phyloP scores from a whole-genome alignment of 2,113 vertebrate genomes.

The Pterophyllum scalare region DNA sequence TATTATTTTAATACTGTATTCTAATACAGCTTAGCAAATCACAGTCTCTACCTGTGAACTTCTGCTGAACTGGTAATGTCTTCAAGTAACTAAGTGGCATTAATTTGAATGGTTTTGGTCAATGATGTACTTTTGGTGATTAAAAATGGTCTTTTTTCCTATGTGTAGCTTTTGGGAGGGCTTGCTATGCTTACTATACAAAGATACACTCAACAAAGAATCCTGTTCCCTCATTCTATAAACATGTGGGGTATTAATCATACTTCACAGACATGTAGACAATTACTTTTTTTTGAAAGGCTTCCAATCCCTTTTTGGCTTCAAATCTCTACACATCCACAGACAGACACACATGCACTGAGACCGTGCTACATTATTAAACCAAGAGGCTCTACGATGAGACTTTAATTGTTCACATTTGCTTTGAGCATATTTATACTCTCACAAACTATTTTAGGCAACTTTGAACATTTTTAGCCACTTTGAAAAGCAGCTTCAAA shows the following conservation, averaged over 20 bases:
- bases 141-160: background rate
- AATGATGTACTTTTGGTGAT: slow-evolving; percentile 1
- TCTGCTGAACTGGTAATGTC: background rate
- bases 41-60: background rate
- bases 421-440: slow-evolving; percentile 57
- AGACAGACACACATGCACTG: background rate
- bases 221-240: background rate
- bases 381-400: background rate
- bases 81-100: background rate
- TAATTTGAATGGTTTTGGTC: slow-evolving; percentile 11
- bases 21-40: background rate
- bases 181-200: slow-evolving; percentile 7
- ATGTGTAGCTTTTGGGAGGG: background rate
- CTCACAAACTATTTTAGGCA: slow-evolving; percentile 59
- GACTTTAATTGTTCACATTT: slow-evolving; percentile 37
- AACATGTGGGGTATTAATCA: slow-evolving; percentile 34
- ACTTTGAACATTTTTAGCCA: slow-evolving; percentile 60
- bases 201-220: background rate
- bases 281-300: slow-evolving; percentile 6
- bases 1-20: slow-evolving; percentile 4
- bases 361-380: background rate
- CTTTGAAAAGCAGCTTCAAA: slow-evolving; percentile 58
- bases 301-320: background rate
- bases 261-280: slow-evolving; percentile 26
- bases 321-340: background rate